Percentiles rank a stretch among this genome's conserved stretches.
Evolutionary conservation across 2,888 invertebrate genomes (phyloP).

Genomic region (Drosophila rubida): DNA sequence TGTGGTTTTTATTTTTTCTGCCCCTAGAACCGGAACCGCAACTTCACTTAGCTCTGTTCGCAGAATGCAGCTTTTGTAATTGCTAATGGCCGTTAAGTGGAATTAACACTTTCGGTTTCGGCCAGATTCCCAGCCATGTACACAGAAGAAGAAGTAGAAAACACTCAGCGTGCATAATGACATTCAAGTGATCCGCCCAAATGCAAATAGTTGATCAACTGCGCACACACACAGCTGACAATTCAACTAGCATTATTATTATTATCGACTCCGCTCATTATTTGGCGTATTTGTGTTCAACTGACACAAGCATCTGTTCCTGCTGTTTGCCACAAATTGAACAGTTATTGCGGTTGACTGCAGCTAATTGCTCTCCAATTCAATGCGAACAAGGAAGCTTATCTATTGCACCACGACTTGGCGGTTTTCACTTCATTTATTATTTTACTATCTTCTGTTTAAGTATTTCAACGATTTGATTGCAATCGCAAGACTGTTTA

Average conservation of each 20-base stretch:
- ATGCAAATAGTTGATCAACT: slow-evolving; percentile 29
- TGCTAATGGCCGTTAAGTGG: slow-evolving; percentile 49
- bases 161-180: slow-evolving; percentile 14
- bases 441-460: no score
- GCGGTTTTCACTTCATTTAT: no score
- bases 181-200: slow-evolving; percentile 21
- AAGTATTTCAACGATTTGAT: no score
- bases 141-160: background rate
- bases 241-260: background rate
- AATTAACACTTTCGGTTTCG: slow-evolving; percentile 76
- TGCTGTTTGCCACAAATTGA: background rate
- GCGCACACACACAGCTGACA: background rate
- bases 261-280: background rate
- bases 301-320: background rate
- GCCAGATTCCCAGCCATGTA: background rate
- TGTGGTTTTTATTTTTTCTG: background rate
- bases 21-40: slow-evolving; percentile 9
- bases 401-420: no score
- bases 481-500: no score
- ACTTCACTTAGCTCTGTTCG: background rate
- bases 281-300: background rate
- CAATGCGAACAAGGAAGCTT: no score
- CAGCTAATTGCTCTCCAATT: background rate
- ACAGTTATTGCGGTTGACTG: background rate
- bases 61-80: slow-evolving; percentile 44